These are phyloP conservation scores for Cydia splendana DNA, from an alignment of 1,140 invertebrate genomes.

Conservation along the genomic window DNA sequence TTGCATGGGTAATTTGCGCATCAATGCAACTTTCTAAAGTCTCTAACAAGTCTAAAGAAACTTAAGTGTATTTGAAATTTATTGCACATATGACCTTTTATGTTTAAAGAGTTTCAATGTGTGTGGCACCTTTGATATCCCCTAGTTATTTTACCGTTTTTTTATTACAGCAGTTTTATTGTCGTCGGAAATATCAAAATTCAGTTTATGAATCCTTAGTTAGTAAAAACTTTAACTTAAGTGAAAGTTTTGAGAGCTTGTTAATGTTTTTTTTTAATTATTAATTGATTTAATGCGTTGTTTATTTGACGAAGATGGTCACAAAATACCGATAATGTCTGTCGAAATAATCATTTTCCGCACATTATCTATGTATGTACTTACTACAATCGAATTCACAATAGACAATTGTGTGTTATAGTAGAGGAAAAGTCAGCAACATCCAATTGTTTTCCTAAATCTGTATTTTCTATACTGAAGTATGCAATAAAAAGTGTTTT, in stretches of 20 bases:
- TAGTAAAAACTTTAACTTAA: background rate
- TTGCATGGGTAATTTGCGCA: constrained; percentile 13
- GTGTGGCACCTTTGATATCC: background rate
- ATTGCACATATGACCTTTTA: background rate
- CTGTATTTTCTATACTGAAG: too few species aligned
- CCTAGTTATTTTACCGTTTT: background rate
- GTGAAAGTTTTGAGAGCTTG: background rate
- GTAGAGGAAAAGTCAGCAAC: too few species aligned
- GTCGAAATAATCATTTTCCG: too few species aligned
- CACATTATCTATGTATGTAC: too few species aligned
- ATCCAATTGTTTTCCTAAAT: too few species aligned
- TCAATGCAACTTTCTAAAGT: constrained; percentile 16
- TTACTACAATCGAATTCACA: too few species aligned
- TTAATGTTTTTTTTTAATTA: background rate
- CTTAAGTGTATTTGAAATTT: background rate
- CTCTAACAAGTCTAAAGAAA: background rate
- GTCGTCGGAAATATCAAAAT: background rate
- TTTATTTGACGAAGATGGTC: too few species aligned
- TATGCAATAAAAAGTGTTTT: too few species aligned
- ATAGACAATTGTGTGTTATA: too few species aligned
- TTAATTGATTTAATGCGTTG: too few species aligned
- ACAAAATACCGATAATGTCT: too few species aligned
- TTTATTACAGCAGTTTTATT: background rate
- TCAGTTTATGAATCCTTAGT: background rate
- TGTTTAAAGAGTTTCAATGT: background rate